Evolutionary conservation across 2,888 invertebrate species (phyloP), one percentile per base, ranked within the genome.

Genomic region (Diarsia mendica): DNA sequence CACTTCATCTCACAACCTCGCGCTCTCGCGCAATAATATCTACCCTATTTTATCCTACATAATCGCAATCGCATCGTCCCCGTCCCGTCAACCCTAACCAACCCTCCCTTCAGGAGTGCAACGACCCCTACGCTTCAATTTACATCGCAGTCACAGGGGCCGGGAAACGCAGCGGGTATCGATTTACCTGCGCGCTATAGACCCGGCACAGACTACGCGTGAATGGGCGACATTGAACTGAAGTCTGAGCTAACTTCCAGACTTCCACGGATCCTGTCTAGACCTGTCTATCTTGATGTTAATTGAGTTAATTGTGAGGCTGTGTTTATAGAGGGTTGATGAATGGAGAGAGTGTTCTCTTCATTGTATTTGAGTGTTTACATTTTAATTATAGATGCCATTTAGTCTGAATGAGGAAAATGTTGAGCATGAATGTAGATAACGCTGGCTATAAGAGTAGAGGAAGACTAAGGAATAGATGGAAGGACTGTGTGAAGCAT

Each of bases 51-150:
- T 8, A 0, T 39, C 6, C 39, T 39, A 39, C 6, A 39, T 9
- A 28, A 33, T 79, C 46, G 39, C 6, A 49, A 13, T 51, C 75
- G 69, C 3, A 13, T 72, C 85, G 86, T 75, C 1, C 39, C 44
- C 83, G 81, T 73, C 2, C 46, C 79, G 83, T 55, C 10, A 1
- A 15, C 13, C 11, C 6, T 68, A 64, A 84, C 75, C 20, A 64
- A 28, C 33, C 15, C 9, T 53, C 61, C 44, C 64, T 77, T 58
- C 77, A 80, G 69, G 49, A 75, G 87, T 79, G 60, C 88, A 87
- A 77, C 71, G 88, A 87, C 84, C 88, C 61, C 51, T 55, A 61
- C 63, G 72, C 77, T 82, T 79, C 80, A 84, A 74, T 87, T 82
- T 87, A 76, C 80, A 77, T 81, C 51, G 82, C 66, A 60, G 77